Percentiles rank a stretch among this genome's conserved stretches.
phyloP scores from a whole-genome alignment of 2,797 vertebrate genomes.

The Phataginus tricuspis region DNA sequence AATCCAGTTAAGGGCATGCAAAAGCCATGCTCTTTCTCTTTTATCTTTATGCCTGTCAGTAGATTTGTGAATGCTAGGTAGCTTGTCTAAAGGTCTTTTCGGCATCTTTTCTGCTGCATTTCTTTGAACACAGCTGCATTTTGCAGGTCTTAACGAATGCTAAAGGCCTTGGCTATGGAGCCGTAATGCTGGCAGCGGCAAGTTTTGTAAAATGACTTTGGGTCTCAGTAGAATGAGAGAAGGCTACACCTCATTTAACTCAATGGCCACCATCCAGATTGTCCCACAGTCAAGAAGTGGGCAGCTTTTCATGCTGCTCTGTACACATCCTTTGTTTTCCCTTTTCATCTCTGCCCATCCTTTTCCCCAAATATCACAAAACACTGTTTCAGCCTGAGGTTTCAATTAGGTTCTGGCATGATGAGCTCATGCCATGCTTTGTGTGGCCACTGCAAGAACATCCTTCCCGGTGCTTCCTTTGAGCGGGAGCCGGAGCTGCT shows the following conservation, averaged over 20 bases:
- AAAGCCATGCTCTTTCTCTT: not conserved
- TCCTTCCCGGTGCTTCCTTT: constrained; percentile 1
- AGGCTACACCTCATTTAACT: constrained; percentile 27
- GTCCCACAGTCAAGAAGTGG: constrained; percentile 47
- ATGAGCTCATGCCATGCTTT: constrained; percentile 50
- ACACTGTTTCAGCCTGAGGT: constrained; percentile 56
- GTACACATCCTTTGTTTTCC: not conserved
- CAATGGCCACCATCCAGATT: constrained; percentile 43
- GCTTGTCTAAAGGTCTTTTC: not conserved
- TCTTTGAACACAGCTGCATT: constrained; percentile 15
- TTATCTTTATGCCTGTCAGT: not conserved
- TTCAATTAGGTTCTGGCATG: constrained; percentile 47
- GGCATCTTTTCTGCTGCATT: not conserved
- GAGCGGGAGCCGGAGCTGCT: not conserved
- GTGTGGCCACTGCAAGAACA: not conserved
- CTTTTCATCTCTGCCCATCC: constrained; percentile 13
- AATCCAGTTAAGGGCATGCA: not conserved
- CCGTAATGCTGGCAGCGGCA: not conserved
- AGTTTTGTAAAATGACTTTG: not conserved
- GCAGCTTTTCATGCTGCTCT: constrained; percentile 28
- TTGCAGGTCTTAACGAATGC: not conserved
- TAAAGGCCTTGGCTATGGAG: not conserved
- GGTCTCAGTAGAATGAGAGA: not conserved
- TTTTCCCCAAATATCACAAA: not conserved
- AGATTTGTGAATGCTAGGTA: not conserved